Conservation (phyloP, 2,113 vertebrate genomes). For the Scolopax mira region DNA sequence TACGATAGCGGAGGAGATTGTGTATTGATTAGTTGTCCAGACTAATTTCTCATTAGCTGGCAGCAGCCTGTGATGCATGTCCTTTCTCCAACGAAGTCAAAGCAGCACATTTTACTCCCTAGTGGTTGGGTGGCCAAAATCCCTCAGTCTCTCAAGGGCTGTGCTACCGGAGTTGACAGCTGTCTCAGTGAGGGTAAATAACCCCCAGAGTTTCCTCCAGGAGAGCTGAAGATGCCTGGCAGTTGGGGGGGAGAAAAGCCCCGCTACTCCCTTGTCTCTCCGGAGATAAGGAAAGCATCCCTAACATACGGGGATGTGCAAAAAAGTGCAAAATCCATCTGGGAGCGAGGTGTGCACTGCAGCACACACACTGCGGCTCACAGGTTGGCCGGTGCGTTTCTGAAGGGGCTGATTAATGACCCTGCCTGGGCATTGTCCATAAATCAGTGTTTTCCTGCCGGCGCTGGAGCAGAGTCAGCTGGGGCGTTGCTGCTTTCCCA, state of each 20-base stretch:
- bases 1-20: constrained; percentile 33
- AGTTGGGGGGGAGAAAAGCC: not conserved
- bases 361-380: rapidly evolving
- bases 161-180: not conserved
- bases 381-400: rapidly evolving
- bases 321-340: not conserved
- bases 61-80: not conserved
- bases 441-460: not conserved
- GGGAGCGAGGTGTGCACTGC: rapidly evolving
- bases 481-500: constrained; percentile 41
- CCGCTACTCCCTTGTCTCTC: not conserved
- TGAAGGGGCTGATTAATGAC: not conserved
- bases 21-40: constrained; percentile 51
- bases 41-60: constrained; percentile 29
- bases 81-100: not conserved
- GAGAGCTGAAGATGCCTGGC: not conserved
- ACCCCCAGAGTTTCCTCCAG: not conserved
- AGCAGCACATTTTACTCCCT: not conserved
- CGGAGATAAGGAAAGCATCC: not conserved
- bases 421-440: not conserved
- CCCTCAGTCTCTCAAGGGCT: not conserved
- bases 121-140: not conserved
- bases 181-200: not conserved
- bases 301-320: rapidly evolving
- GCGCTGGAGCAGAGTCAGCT: not conserved